Evolutionary conservation across 2,888 invertebrate species (phyloP).

Genomic region (Lasius platythorax): DNA sequence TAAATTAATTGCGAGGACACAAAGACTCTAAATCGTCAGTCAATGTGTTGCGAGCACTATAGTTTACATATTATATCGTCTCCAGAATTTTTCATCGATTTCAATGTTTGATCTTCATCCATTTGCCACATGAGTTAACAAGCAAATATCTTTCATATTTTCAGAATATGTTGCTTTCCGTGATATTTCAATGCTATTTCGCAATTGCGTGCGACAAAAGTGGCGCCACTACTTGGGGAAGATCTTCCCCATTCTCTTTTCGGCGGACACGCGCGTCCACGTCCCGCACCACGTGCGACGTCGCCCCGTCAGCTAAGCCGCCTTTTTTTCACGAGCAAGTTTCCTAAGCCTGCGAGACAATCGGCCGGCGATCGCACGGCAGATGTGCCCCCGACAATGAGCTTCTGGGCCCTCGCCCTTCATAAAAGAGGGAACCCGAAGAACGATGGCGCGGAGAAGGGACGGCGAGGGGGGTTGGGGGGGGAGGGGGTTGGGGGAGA

Average conservation of each 20-base stretch:
- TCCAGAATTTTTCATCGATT: background rate
- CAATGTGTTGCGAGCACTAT: background rate
- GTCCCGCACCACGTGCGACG: conserved; percentile 66
- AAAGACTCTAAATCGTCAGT: background rate
- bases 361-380: conserved; percentile 83
- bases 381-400: conserved; percentile 85
- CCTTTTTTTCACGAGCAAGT: conserved; percentile 81
- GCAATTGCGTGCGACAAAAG: conserved; percentile 37
- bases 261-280: conserved; percentile 68
- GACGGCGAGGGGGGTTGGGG: conserved; percentile 60
- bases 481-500: conserved; percentile 65
- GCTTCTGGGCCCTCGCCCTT: conserved; percentile 79
- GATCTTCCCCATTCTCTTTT: conserved; percentile 49
- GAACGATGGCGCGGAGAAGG: conserved; percentile 74
- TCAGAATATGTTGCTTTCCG: background rate
- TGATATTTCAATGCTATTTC: conserved; percentile 18
- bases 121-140: background rate
- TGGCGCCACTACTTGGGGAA: conserved; percentile 38
- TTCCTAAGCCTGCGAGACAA: conserved; percentile 84
- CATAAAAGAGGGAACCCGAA: conserved; percentile 81
- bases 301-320: conserved; percentile 79
- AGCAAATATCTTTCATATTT: background rate
- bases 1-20: background rate
- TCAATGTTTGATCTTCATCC: background rate
- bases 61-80: background rate